Evolutionary conservation across 2,888 invertebrate genomes (phyloP), one percentile per base, ranked within the genome.

Genomic region (Slavum lentiscoides): DNA sequence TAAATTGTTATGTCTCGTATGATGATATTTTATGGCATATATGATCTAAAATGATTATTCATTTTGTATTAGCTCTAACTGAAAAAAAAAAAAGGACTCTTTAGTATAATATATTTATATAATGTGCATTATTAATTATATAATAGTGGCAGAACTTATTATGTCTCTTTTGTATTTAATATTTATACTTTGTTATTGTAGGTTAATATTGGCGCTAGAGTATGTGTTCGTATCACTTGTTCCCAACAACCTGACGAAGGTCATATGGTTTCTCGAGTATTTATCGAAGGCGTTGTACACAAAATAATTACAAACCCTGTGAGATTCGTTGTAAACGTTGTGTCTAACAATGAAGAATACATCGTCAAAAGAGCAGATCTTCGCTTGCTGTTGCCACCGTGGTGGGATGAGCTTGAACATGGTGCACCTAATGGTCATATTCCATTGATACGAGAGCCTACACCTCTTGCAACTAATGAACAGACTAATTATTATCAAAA

Each of bases 351-450:
- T 83, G 89, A 87, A 81, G 87, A 89, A 85, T 90, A 91, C 84
- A 91, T 92, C 85, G 94, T 96, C 83, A 93, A 94, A 85, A 90
- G 98, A 59, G 95, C 97, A 7, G 96, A 97, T 86, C 88, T 98
- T 82, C 90, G 98, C 39, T 89, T 98, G 43, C 88, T 97, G 84
- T 91, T 93, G 85, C 96, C 97, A 21, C 98, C 98, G 0, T 98
- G 98, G 98, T 94, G 93, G 88, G 98, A 98, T 85, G 98, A 98
- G 87, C 87, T 98, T 82, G 94, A 84, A 83, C 83, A 84, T 82
- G 84, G 84, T 83, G 23, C 75, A 81, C 82, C 74, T 82, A 83
- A 82, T 68, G 66, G 77, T 61, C 85, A 86, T 58, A 84, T 85
- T 58, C 87, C 86, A 82, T 82, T 72, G 58, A 70, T 80, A 64